A percentile compares a stretch with the other conserved stretches of the same genome.
Conservation (phyloP, 2,113 vertebrate species). For the Hippolais icterina region DNA sequence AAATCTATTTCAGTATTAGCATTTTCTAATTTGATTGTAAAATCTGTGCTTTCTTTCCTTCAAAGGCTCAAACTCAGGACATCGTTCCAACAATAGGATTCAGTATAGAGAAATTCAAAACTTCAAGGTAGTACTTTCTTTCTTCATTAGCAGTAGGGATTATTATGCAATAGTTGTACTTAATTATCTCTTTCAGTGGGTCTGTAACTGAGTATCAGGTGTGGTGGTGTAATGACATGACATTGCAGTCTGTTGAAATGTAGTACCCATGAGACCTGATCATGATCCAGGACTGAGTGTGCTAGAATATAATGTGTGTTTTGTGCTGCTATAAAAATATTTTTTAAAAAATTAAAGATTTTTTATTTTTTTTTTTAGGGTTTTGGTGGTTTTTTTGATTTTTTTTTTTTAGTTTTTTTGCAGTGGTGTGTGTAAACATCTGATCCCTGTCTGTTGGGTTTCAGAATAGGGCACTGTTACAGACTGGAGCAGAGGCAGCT, state of each 20-base stretch:
- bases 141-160: neutral
- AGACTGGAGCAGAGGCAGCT: neutral
- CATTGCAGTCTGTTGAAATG: neutral
- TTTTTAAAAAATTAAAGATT: neutral
- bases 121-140: constrained; percentile 85
- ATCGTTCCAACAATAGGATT: constrained; percentile 99
- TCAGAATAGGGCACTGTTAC: neutral
- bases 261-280: neutral
- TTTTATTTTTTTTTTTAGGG: too few relatives aligned
- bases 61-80: constrained; percentile 93
- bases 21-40: neutral
- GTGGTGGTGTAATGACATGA: neutral
- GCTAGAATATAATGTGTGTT: neutral
- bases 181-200: neutral
- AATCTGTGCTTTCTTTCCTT: constrained; percentile 8
- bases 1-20: neutral
- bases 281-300: neutral
- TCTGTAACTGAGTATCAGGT: neutral
- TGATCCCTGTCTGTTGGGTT: neutral
- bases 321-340: neutral
- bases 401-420: neutral
- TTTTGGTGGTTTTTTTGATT: too few relatives aligned
- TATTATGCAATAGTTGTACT: neutral
- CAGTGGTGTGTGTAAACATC: neutral
- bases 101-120: constrained; percentile 98